Evolutionary conservation across 2,888 invertebrate genomes (phyloP).

Genomic region (Laothoe populi): DNA sequence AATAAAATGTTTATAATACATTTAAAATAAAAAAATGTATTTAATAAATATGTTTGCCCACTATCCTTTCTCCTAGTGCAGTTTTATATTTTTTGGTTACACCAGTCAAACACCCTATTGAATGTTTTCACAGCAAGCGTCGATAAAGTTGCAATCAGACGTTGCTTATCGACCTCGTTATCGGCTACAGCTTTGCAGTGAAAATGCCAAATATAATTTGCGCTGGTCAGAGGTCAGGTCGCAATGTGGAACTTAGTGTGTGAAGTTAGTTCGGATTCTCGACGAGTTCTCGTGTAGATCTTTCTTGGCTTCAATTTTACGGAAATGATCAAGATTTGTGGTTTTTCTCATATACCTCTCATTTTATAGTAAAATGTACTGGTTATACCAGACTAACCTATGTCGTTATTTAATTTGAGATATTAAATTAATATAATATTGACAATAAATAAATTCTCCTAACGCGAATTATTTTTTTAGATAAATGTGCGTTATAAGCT

Average conservation of each 20-base stretch:
- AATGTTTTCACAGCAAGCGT: too few relatives aligned
- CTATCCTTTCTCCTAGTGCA: too few relatives aligned
- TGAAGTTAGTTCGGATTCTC: background rate
- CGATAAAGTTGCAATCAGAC: background rate
- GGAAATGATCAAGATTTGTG: background rate
- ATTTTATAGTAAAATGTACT: background rate
- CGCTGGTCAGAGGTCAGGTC: background rate
- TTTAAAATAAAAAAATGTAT: too few relatives aligned
- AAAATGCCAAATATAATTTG: slow-evolving; percentile 13
- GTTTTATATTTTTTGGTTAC: too few relatives aligned
- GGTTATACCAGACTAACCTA: background rate
- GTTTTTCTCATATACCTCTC: background rate
- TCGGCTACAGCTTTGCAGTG: slow-evolving; percentile 19
- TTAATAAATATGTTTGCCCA: too few relatives aligned
- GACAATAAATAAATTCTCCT: background rate
- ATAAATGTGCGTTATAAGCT: background rate
- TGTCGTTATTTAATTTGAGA: background rate
- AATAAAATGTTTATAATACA: too few relatives aligned
- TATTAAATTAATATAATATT: background rate
- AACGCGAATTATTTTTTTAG: background rate
- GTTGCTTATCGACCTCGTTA: background rate
- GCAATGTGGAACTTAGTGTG: background rate
- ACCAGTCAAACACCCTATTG: too few relatives aligned
- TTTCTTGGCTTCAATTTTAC: slow-evolving; percentile 17
- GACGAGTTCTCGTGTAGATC: slow-evolving; percentile 12